Conservation (phyloP, 2,888 invertebrate genomes). For the Acanthoscelides obtectus region DNA sequence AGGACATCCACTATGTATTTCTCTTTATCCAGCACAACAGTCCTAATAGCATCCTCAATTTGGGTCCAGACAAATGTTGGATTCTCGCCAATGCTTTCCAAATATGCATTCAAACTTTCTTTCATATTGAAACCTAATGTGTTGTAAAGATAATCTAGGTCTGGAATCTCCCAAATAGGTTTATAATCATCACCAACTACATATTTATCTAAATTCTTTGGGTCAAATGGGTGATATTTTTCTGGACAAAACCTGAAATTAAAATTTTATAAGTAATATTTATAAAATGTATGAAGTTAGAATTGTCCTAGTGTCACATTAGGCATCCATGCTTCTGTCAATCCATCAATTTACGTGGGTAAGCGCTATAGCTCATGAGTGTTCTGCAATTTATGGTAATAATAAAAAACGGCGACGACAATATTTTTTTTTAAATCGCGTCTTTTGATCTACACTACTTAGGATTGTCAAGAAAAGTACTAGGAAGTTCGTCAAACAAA, state of each 20-base stretch:
- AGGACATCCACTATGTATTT: slow-evolving; percentile 59
- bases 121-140: slow-evolving; percentile 78
- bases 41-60: slow-evolving; percentile 72
- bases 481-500: too few species aligned
- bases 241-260: slow-evolving; percentile 75
- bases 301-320: too few species aligned
- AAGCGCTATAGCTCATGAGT: too few species aligned
- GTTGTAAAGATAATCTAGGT: slow-evolving; percentile 64
- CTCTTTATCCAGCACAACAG: slow-evolving; percentile 68
- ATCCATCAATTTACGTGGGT: too few species aligned
- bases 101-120: slow-evolving; percentile 77
- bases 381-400: too few species aligned
- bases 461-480: too few species aligned
- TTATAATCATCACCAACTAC: slow-evolving; percentile 92
- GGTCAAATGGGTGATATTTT: slow-evolving; percentile 88
- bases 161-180: slow-evolving; percentile 90
- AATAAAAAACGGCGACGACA: too few species aligned
- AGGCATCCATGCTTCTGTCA: too few species aligned
- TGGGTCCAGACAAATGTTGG: slow-evolving; percentile 73
- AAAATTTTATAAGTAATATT: neutral
- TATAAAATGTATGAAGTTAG: too few species aligned
- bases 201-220: slow-evolving; percentile 76
- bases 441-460: too few species aligned
- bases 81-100: slow-evolving; percentile 62
- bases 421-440: neutral